Percentiles rank a stretch among this genome's conserved stretches.
Conservation (phyloP, 2,888 invertebrate species). For the Vandiemenella viatica region DNA sequence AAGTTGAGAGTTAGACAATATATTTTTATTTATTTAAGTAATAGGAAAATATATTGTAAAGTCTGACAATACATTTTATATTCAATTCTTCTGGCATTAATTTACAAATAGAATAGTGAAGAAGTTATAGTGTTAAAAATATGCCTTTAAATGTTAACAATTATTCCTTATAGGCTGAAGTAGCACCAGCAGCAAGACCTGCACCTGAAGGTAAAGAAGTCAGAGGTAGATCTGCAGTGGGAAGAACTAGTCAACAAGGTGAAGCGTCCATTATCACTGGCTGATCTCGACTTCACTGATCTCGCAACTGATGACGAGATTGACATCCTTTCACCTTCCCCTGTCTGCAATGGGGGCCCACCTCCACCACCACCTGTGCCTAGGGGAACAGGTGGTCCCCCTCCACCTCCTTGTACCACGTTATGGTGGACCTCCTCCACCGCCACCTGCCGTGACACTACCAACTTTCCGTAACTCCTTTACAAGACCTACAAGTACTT, state of each 20-base stretch:
- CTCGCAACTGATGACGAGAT: constrained; percentile 77
- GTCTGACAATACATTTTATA: too few species aligned
- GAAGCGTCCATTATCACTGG: constrained; percentile 61
- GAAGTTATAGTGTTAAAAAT: too few species aligned
- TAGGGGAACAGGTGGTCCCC: constrained; percentile 35
- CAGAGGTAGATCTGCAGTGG: constrained; percentile 92
- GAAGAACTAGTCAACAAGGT: constrained; percentile 71
- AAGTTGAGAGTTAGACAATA: too few species aligned
- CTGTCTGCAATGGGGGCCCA: constrained; percentile 49
- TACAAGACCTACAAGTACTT: constrained; percentile 19
- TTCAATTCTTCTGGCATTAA: too few species aligned
- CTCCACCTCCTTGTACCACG: constrained; percentile 26
- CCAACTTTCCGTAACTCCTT: constrained; percentile 16
- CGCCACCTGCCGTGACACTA: constrained; percentile 27
- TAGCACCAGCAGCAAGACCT: constrained; percentile 18
- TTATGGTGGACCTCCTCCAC: constrained; percentile 22
- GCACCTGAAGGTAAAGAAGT: constrained; percentile 56
- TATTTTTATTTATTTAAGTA: too few species aligned
- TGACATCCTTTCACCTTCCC: constrained; percentile 53
- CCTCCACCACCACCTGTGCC: constrained; percentile 68
- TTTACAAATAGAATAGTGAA: too few species aligned
- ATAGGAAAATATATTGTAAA: too few species aligned
- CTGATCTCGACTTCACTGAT: constrained; percentile 95
- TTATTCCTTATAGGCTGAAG: too few species aligned
- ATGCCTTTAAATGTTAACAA: too few species aligned